Evolutionary conservation across 1,140 invertebrate genomes (phyloP).

Genomic region (Whitmania pigra): DNA sequence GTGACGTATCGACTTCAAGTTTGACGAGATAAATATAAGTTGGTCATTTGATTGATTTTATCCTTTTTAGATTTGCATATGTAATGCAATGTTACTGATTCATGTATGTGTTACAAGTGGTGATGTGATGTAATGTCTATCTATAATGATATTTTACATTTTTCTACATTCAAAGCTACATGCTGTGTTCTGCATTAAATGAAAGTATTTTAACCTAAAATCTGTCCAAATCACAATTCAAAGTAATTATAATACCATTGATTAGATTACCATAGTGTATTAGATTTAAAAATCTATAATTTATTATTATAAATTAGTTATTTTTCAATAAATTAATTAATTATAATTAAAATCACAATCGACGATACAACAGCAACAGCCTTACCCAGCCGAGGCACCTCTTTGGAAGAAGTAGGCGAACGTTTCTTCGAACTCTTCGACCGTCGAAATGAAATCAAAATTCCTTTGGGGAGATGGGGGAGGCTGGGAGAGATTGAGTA

Average conservation of each 20-base stretch:
- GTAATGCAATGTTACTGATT: too few species aligned
- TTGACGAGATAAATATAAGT: not conserved
- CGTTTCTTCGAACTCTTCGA: conserved; percentile 57
- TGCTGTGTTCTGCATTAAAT: too few species aligned
- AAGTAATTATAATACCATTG: not conserved
- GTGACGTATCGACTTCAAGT: conserved; percentile 58
- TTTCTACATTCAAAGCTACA: too few species aligned
- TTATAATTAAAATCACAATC: not conserved
- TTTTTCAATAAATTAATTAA: not conserved
- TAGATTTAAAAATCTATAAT: too few species aligned
- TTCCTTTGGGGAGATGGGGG: conserved; percentile 51
- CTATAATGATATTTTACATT: too few species aligned
- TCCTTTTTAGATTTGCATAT: too few species aligned
- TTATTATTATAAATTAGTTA: too few species aligned
- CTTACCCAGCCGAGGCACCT: conserved; percentile 74
- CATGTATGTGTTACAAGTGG: too few species aligned
- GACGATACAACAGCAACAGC: not conserved
- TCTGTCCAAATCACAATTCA: not conserved
- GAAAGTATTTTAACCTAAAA: too few species aligned
- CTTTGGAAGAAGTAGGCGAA: conserved; percentile 71
- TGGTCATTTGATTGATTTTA: too few species aligned
- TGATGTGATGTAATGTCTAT: too few species aligned
- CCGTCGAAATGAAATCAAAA: conserved; percentile 54
- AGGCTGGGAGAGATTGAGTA: conserved; percentile 39
- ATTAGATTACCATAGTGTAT: too few species aligned